Evolutionary conservation across 2,113 vertebrate species (phyloP).

Genomic region (Notiomystis cincta): DNA sequence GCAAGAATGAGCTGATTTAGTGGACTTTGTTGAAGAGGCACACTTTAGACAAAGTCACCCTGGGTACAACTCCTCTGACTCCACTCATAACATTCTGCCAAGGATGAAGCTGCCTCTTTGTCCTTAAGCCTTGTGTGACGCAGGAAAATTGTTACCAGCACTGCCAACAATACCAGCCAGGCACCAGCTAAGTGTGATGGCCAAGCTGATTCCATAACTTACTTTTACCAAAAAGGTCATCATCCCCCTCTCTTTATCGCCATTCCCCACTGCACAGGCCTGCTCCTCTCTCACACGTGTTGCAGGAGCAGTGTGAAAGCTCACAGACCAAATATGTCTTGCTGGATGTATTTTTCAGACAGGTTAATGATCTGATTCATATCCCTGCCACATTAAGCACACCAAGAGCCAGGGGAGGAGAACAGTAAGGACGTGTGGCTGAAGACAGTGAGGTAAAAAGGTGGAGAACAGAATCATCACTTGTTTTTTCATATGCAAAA

Average conservation of each 20-base stretch:
- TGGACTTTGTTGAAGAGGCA: slow-evolving; percentile 1
- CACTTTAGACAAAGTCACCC: slow-evolving; percentile 22
- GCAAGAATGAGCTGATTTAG: slow-evolving; percentile 46
- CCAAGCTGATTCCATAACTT: background rate
- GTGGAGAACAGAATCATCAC: background rate
- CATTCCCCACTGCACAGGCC: background rate
- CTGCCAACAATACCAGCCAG: background rate
- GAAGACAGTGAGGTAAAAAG: background rate
- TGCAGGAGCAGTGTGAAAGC: background rate
- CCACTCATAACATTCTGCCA: background rate
- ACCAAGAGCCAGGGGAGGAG: fast-evolving
- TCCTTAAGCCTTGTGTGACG: background rate
- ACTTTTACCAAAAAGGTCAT: background rate
- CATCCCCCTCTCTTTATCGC: fast-evolving
- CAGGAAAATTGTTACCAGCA: background rate
- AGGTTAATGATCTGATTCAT: background rate
- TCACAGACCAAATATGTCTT: background rate
- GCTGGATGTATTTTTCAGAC: background rate
- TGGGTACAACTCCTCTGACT: background rate
- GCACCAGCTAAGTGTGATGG: background rate
- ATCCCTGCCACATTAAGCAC: background rate
- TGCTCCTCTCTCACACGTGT: background rate
- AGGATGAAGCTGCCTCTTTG: background rate
- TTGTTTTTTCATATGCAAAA: background rate
- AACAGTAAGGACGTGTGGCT: background rate